Conservation (phyloP, 1,140 invertebrate genomes). For the Dendrolimus kikuchii region DNA sequence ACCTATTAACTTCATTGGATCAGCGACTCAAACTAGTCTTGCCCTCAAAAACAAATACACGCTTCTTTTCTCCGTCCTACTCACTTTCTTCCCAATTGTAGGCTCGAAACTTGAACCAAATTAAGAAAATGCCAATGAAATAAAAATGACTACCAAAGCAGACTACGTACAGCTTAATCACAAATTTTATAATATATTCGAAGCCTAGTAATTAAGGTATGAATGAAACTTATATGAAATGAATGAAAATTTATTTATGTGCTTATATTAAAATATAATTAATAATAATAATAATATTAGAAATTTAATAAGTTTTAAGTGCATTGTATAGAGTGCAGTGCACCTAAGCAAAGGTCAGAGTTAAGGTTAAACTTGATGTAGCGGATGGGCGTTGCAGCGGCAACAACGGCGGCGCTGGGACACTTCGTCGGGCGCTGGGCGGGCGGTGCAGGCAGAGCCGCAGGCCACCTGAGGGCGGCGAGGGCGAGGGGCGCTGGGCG, state of each 20-base stretch:
- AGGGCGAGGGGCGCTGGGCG: conserved; percentile 47
- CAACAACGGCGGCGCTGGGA: conserved; percentile 19
- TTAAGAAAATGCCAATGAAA: no score
- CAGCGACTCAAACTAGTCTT: no score
- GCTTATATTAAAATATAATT: conserved; percentile 2
- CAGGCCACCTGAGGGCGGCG: conserved; percentile 46
- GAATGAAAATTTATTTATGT: background rate
- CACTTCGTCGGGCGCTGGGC: conserved; percentile 22
- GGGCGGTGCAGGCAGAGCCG: conserved; percentile 38
- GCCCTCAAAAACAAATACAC: no score
- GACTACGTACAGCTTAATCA: no score
- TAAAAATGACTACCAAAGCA: no score
- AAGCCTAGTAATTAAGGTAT: no score
- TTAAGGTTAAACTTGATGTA: conserved; percentile 66
- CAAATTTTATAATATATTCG: no score
- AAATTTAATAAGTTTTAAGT: conserved; percentile 28
- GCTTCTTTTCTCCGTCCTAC: no score
- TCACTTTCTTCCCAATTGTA: no score
- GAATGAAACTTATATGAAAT: no score
- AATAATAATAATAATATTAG: conserved; percentile 9
- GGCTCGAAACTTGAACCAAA: no score
- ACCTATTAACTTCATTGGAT: no score
- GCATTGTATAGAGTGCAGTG: conserved; percentile 41
- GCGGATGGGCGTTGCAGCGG: conserved; percentile 42
- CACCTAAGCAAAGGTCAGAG: conserved; percentile 60